Evolutionary conservation across 2,113 vertebrate species (phyloP), one percentile per base, ranked within the genome.

Genomic region (Odocoileus hemionus): DNA sequence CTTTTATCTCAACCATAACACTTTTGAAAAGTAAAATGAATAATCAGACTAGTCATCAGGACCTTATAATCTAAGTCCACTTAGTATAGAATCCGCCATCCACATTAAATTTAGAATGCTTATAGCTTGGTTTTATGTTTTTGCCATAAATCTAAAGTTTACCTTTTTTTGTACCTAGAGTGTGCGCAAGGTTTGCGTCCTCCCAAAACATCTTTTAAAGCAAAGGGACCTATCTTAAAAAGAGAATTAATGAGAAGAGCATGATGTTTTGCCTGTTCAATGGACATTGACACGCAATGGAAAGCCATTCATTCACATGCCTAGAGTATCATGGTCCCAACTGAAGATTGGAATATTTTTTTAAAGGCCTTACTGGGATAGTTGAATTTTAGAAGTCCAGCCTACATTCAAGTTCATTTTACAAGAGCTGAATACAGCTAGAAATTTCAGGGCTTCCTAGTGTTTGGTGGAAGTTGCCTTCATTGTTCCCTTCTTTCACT

Each of bases 111-210:
- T 90, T 70, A 92, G 92, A 96, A 95, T 70, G 58, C 60, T 89
- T 91, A 36, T 54, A 7, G 1, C 55, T 97, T 83, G 89, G 15
- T 86, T 98, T 96, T 55, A n/a, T 0, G 6, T 43, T 87, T 55
- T 97, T 97, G 54, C 39, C 54, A 61, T 93, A 88, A 97, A 83
- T 76, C 6, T 89, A 21, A 90, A 94, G 0, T 30, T 97, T 97
- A 97, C 0, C 94, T 88, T 96, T 93, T 47, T 84, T 96, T 97
- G 47, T 47, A 95, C 90, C 91, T 33, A 82, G 0, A 52, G 39
- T 39, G 15, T 95, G 7, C 28, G 1, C 45, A 91, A 93, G 9
- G 74, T 96, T 54, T 87, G 89, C 60, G 6, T 43, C 91, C 84
- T 91, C 76, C 79, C 3, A 50, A 67, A 98, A 85, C 60, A 43